Conservation (phyloP, 2,797 vertebrate species). For the Falco rusticolus region DNA sequence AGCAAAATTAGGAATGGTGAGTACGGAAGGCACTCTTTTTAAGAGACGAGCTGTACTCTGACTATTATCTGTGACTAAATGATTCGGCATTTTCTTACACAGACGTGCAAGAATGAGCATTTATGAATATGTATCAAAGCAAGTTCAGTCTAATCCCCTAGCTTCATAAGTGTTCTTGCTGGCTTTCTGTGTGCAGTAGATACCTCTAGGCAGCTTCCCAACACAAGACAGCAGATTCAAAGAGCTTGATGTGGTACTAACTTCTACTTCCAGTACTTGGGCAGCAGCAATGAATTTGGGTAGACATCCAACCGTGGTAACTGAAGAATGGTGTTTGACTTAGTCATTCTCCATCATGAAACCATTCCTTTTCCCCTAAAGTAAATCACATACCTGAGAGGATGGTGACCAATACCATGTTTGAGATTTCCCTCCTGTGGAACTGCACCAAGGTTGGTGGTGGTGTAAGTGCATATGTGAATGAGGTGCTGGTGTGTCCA, state of each 20-base stretch:
- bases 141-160: not conserved
- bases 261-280: not conserved
- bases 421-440: not conserved
- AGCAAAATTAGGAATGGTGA: constrained; percentile 15
- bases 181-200: not conserved
- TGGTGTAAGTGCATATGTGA: rapidly evolving
- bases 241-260: not conserved
- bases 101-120: not conserved
- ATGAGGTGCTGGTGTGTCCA: not conserved
- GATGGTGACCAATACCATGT: not conserved
- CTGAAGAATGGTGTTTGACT: not conserved
- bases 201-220: not conserved
- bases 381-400: not conserved
- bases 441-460: not conserved
- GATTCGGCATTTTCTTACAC: constrained; percentile 50
- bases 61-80: constrained; percentile 33
- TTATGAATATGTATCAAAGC: constrained; percentile 3
- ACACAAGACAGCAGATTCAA: not conserved
- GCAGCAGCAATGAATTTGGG: not conserved
- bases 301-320: not conserved
- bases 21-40: not conserved
- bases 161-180: not conserved
- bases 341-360: not conserved
- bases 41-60: constrained; percentile 32
- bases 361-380: not conserved